Percentiles rank a stretch among this genome's conserved stretches.
Evolutionary conservation across 1,140 invertebrate genomes (phyloP).

Genomic region (Coelopa frigida): DNA sequence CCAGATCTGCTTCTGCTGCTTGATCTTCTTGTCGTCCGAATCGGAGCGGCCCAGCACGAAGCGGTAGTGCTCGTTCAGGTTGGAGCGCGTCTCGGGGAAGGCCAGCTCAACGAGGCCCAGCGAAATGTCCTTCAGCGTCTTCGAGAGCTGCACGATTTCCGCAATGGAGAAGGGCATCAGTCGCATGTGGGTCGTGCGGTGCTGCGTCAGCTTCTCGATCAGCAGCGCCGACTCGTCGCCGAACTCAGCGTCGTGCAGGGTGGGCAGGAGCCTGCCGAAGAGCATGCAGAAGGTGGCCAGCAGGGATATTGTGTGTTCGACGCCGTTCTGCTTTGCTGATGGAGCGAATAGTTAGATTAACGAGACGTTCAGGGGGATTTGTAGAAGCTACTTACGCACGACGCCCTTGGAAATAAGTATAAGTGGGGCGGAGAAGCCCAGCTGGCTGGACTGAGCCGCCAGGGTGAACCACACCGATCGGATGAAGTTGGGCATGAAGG

Average conservation of each 20-base stretch:
- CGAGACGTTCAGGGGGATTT: slow-evolving; percentile 50
- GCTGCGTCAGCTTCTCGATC: slow-evolving; percentile 14
- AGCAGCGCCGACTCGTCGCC: slow-evolving; percentile 46
- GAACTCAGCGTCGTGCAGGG: slow-evolving; percentile 85
- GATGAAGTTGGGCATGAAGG: slow-evolving; percentile 78
- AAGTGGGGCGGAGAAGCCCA: slow-evolving; percentile 39
- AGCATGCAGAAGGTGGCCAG: slow-evolving; percentile 80
- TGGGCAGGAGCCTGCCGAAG: slow-evolving; percentile 73
- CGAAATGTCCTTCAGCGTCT: slow-evolving; percentile 70
- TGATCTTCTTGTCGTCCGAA: slow-evolving; percentile 30
- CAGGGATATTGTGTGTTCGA: slow-evolving; percentile 66
- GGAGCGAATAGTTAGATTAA: slow-evolving; percentile 1
- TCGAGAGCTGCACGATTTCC: slow-evolving; percentile 56
- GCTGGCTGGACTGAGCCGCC: slow-evolving; percentile 46
- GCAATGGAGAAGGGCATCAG: slow-evolving; percentile 43
- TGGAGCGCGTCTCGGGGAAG: slow-evolving; percentile 71
- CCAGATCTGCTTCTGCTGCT: slow-evolving; percentile 50
- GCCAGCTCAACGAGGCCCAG: slow-evolving; percentile 84
- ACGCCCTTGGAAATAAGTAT: slow-evolving; percentile 41
- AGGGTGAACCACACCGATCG: slow-evolving; percentile 67
- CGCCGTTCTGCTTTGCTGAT: slow-evolving; percentile 55
- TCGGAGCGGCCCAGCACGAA: slow-evolving; percentile 44
- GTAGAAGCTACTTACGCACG: slow-evolving; percentile 48
- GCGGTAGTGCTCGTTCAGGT: slow-evolving; percentile 42
- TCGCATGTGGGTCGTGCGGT: slow-evolving; percentile 21